phyloP scores from a whole-genome alignment of 2,113 vertebrate genomes.

The Lamprotornis superbus region DNA sequence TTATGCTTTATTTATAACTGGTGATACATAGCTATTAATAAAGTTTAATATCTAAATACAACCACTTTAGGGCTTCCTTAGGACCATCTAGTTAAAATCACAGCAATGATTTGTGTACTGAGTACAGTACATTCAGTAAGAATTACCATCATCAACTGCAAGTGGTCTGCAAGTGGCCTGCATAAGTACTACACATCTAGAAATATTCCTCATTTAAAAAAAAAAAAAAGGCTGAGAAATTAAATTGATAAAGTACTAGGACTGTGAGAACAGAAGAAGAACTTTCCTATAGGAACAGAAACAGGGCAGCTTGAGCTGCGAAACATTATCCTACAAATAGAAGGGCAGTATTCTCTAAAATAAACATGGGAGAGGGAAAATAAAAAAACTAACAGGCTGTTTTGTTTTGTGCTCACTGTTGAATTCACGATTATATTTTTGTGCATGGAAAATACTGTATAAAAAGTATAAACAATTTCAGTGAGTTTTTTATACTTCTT shows the following conservation, averaged over 20 bases:
- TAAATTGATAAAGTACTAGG: not conserved
- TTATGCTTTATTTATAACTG: not conserved
- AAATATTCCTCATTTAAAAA: not conserved
- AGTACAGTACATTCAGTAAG: not conserved
- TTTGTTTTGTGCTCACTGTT: not conserved
- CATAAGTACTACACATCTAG: not conserved
- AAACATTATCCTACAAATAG: slow-evolving; percentile 28
- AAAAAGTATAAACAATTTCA: slow-evolving; percentile 12
- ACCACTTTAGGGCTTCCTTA: not conserved
- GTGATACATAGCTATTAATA: not conserved
- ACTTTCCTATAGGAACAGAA: not conserved
- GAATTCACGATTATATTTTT: not conserved
- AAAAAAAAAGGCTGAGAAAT: not conserved
- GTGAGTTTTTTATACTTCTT: not conserved
- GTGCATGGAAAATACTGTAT: not conserved
- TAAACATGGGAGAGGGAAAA: not conserved
- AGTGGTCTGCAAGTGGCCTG: not conserved
- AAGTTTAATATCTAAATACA: not conserved
- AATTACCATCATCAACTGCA: not conserved
- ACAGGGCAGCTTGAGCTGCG: not conserved
- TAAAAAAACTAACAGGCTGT: not conserved
- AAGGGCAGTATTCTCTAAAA: slow-evolving; percentile 11
- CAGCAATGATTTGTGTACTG: not conserved
- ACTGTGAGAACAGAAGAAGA: not conserved
- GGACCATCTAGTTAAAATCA: not conserved